Evolutionary conservation across 2,797 vertebrate genomes (phyloP).

Genomic region (Neoniphon sammara): DNA sequence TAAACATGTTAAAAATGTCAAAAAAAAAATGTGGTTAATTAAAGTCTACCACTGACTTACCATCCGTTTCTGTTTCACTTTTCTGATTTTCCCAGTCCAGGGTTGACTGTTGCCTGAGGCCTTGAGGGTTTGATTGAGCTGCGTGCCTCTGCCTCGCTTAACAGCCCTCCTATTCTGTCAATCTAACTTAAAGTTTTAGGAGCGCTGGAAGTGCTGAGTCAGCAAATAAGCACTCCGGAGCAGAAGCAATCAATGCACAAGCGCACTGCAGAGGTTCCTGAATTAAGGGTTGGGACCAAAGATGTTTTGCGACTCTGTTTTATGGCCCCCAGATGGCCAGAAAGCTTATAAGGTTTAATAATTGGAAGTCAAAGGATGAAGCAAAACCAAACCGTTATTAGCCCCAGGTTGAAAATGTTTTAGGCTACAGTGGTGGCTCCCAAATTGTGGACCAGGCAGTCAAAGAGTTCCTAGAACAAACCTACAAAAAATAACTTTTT

Average conservation of each 20-base stretch:
- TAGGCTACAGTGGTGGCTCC: not conserved
- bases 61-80: conserved; percentile 26
- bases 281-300: conserved; percentile 26
- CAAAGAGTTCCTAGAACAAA: not conserved
- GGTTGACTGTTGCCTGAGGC: conserved; percentile 37
- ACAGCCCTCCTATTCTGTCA: conserved; percentile 47
- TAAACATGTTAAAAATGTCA: too few relatives aligned
- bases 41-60: conserved; percentile 4
- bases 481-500: too few relatives aligned
- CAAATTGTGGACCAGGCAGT: not conserved
- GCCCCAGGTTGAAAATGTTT: not conserved
- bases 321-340: conserved; percentile 26
- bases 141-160: conserved; percentile 31
- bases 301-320: conserved; percentile 4
- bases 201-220: conserved; percentile 45
- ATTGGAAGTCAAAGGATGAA: not conserved
- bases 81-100: conserved; percentile 28
- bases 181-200: conserved; percentile 37
- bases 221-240: conserved; percentile 24
- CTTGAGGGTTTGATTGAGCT: conserved; percentile 46
- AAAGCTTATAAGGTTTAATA: not conserved
- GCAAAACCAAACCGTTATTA: not conserved
- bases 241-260: conserved; percentile 31
- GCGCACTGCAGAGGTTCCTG: not conserved
- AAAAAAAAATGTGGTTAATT: not conserved